phyloP scores from a whole-genome alignment of 2,888 invertebrate species.

The Ennomos fuscantarius region DNA sequence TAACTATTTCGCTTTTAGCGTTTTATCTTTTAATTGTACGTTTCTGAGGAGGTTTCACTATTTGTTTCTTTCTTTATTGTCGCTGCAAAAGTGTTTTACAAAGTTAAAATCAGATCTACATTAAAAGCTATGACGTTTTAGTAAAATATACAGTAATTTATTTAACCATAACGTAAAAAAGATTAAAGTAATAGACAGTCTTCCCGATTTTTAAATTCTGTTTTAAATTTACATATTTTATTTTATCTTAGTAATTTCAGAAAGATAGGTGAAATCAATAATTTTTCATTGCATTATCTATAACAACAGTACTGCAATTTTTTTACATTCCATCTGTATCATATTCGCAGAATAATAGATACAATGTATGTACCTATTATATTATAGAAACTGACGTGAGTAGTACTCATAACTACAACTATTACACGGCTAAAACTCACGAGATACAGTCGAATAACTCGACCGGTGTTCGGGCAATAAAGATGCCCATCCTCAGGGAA shows the following conservation, averaged over 20 bases:
- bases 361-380: neutral
- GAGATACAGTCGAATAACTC: too few relatives aligned
- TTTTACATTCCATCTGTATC: constrained; percentile 1
- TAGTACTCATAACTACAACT: constrained; percentile 14
- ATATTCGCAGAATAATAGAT: constrained; percentile 4
- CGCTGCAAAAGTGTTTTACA: constrained; percentile 13
- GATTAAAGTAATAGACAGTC: too few relatives aligned
- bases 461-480: too few relatives aligned
- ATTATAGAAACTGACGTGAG: constrained; percentile 10
- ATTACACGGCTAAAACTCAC: too few relatives aligned
- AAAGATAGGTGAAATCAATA: too few relatives aligned
- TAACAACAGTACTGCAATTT: too few relatives aligned
- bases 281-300: too few relatives aligned
- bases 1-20: constrained; percentile 29
- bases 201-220: too few relatives aligned
- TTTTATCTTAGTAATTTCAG: too few relatives aligned
- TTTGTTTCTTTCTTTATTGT: constrained; percentile 22
- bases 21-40: constrained; percentile 28
- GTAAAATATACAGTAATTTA: neutral
- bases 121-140: neutral
- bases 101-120: neutral
- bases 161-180: too few relatives aligned
- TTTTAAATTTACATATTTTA: too few relatives aligned
- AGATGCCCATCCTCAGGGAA: too few relatives aligned
- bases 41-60: constrained; percentile 14